Evolutionary conservation across 2,888 invertebrate genomes (phyloP).

Genomic region (Acrocyrtus sp.): DNA sequence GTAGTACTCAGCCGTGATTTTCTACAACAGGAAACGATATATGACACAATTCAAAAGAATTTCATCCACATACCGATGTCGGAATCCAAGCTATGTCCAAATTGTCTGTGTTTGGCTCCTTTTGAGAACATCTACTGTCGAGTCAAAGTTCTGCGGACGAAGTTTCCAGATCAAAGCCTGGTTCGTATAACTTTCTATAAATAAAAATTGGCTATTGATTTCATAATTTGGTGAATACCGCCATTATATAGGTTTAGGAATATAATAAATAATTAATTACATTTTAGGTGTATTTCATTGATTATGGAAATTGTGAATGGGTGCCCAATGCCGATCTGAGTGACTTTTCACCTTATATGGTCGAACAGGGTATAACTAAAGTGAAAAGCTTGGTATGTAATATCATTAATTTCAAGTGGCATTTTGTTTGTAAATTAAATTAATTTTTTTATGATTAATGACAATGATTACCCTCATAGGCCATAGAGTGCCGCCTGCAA

Average conservation of each 20-base stretch:
- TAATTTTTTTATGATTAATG: background rate
- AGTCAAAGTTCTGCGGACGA: conserved; percentile 45
- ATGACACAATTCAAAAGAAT: conserved; percentile 35
- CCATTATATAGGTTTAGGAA: too few relatives aligned
- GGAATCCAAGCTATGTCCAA: conserved; percentile 18
- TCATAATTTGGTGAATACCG: too few relatives aligned
- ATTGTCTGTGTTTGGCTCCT: conserved; percentile 56
- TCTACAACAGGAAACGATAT: conserved; percentile 25
- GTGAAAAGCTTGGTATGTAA: conserved; percentile 37
- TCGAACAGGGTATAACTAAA: conserved; percentile 5
- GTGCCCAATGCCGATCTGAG: conserved; percentile 25
- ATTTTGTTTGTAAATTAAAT: background rate
- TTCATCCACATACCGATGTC: conserved; percentile 17
- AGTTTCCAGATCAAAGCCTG: conserved; percentile 18
- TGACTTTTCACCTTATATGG: conserved; percentile 41
- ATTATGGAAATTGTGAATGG: conserved; percentile 76
- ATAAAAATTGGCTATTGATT: too few relatives aligned
- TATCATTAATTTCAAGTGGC: background rate
- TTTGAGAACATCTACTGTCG: conserved; percentile 50
- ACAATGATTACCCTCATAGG: conserved; percentile 40
- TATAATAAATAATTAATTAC: too few relatives aligned
- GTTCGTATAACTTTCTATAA: conserved; percentile 40
- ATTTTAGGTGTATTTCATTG: conserved; percentile 82
- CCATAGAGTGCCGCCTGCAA: conserved; percentile 59
- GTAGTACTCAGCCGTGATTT: conserved; percentile 31